Conservation (phyloP, 2,797 vertebrate species). For the Scolopax bukidnonensis region DNA sequence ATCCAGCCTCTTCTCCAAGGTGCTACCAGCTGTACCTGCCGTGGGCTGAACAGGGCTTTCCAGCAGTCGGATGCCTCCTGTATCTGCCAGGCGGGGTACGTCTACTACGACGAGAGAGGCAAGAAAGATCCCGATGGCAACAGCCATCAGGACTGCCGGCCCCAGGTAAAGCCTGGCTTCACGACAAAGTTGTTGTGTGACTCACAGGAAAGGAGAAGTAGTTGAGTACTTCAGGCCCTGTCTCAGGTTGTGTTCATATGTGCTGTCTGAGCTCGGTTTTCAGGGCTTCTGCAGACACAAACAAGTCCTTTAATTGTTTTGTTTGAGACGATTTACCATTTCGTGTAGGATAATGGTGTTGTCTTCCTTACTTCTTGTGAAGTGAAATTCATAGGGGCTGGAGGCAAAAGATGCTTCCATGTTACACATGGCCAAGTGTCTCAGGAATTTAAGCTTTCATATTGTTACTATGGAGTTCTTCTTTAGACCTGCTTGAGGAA, state of each 20-base stretch:
- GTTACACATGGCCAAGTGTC: not conserved
- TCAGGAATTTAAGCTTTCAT: not conserved
- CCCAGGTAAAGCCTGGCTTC: conserved; percentile 80
- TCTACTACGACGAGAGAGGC: conserved; percentile 87
- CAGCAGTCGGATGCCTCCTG: conserved; percentile 92
- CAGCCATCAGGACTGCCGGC: conserved; percentile 86
- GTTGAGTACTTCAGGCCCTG: not conserved
- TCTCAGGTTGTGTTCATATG: fast-evolving
- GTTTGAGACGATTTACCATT: not conserved
- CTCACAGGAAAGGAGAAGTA: fast-evolving
- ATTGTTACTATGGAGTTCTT: not conserved
- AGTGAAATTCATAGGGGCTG: not conserved
- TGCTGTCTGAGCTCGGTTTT: not conserved
- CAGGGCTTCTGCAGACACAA: not conserved
- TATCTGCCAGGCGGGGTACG: conserved; percentile 87
- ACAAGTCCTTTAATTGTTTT: not conserved
- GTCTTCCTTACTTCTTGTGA: not conserved
- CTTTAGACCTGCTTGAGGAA: not conserved
- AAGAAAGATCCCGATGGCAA: conserved; percentile 80
- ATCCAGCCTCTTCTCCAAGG: conserved; percentile 72
- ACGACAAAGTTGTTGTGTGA: not conserved
- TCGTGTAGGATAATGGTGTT: not conserved
- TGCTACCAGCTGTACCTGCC: conserved; percentile 85
- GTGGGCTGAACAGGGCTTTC: conserved; percentile 88
- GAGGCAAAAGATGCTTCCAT: not conserved